Conservation (phyloP, 2,797 vertebrate genomes). For the Crenuchus spilurus region DNA sequence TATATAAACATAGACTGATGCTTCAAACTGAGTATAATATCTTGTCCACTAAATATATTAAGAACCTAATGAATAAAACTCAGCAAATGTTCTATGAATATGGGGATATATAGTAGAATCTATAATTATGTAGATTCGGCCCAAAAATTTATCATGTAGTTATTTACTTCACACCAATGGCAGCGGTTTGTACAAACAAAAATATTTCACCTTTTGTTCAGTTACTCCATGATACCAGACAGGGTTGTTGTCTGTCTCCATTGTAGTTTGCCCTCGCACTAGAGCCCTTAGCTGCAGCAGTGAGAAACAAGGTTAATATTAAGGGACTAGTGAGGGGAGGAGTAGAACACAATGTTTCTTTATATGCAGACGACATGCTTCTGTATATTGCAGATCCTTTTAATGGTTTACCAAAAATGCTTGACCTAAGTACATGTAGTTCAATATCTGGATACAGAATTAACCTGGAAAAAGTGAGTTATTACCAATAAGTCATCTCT, state of each 20-base stretch:
- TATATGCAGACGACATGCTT: conserved; percentile 22
- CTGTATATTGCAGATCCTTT: neutral
- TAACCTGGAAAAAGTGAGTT: conserved; percentile 9
- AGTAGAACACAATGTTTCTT: conserved; percentile 3
- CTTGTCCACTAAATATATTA: too few relatives aligned
- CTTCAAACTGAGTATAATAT: too few relatives aligned
- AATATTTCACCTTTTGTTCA: conserved; percentile 24
- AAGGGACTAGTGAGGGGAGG: conserved; percentile 4
- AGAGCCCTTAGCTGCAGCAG: conserved; percentile 12
- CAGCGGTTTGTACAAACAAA: conserved; percentile 33
- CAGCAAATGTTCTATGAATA: too few relatives aligned
- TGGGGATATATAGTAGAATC: too few relatives aligned
- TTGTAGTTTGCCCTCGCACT: conserved; percentile 9
- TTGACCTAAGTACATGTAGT: too few relatives aligned
- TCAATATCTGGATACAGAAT: conserved; percentile 38
- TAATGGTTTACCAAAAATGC: neutral
- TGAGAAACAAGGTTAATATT: neutral
- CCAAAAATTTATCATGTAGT: conserved; percentile 34
- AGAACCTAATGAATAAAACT: too few relatives aligned
- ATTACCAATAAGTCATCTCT: neutral
- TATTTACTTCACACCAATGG: conserved; percentile 14
- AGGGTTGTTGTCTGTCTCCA: conserved; percentile 18
- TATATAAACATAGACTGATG: too few relatives aligned
- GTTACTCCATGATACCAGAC: conserved; percentile 17
- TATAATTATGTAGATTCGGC: conserved; percentile 7